Percentiles rank a stretch among this genome's conserved stretches.
Conservation (phyloP, 2,113 vertebrate genomes). For the Myxocyprinus asiaticus region DNA sequence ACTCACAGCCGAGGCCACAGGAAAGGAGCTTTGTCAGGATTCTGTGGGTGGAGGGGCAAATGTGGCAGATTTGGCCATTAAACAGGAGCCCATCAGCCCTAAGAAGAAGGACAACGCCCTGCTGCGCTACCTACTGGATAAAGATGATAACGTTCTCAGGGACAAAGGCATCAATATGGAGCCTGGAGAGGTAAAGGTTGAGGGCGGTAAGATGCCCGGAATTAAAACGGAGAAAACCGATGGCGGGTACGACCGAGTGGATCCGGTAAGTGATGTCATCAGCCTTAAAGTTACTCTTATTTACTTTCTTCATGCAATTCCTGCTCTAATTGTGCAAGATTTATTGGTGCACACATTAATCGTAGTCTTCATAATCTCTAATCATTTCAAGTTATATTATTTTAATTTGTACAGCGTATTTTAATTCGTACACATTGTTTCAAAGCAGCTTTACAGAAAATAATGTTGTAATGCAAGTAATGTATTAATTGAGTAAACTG, state of each 20-base stretch:
- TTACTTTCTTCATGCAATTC: too few relatives aligned
- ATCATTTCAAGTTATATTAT: too few relatives aligned
- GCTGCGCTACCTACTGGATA: slow-evolving; percentile 96
- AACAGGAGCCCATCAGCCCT: slow-evolving; percentile 95
- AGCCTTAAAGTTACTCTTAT: too few relatives aligned
- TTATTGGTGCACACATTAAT: too few relatives aligned
- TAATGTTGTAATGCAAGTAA: too few relatives aligned
- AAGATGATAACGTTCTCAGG: slow-evolving; percentile 90
- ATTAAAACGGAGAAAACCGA: slow-evolving; percentile 93
- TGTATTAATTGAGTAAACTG: too few relatives aligned
- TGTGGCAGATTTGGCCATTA: slow-evolving; percentile 81
- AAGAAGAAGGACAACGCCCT: slow-evolving; percentile 99
- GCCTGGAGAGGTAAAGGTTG: slow-evolving; percentile 88
- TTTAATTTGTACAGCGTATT: too few relatives aligned
- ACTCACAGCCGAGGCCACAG: slow-evolving; percentile 96
- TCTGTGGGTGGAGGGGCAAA: slow-evolving; percentile 74
- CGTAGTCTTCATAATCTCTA: too few relatives aligned
- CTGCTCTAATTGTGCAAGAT: too few relatives aligned
- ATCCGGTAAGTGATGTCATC: slow-evolving; percentile 81
- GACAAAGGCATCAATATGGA: slow-evolving; percentile 91
- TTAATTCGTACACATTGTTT: too few relatives aligned
- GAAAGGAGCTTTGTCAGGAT: slow-evolving; percentile 92
- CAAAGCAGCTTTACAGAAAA: too few relatives aligned
- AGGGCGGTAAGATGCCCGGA: slow-evolving; percentile 82
- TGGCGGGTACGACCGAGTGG: slow-evolving; percentile 84